These are phyloP conservation scores for Heliocidaris erythrogramma DNA, from an alignment of 35 echinoderm and acorn worm genomes.

Conservation along the genomic window DNA sequence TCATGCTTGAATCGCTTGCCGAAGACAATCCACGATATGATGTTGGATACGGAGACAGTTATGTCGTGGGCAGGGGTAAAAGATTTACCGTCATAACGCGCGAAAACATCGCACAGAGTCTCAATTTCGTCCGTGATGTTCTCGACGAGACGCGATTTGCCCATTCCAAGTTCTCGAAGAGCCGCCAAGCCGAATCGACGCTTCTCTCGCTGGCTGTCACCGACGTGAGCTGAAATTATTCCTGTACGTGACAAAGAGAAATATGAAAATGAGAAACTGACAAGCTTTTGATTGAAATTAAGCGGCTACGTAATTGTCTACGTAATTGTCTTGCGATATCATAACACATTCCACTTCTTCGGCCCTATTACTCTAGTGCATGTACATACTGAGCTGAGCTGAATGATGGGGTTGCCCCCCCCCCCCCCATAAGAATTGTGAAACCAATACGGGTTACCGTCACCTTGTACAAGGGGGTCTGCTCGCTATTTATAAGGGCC, in stretches of 20 bases:
- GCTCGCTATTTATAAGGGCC: too few species aligned
- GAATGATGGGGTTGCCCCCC: too few species aligned
- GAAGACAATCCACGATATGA: constrained; percentile 57
- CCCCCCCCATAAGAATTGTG: too few species aligned
- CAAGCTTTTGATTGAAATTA: too few species aligned
- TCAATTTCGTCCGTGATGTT: constrained; percentile 58
- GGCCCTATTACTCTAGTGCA: too few species aligned
- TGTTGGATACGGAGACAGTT: constrained; percentile 53
- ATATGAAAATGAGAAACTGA: neutral
- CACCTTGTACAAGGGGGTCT: too few species aligned
- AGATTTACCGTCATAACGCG: neutral
- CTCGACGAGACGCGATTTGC: constrained; percentile 58
- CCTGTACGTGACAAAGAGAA: neutral
- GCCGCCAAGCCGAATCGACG: constrained; percentile 53
- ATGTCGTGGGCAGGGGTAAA: constrained; percentile 42
- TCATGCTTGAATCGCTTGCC: constrained; percentile 62
- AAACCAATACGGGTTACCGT: too few species aligned
- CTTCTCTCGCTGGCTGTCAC: constrained; percentile 25
- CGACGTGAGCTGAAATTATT: constrained; percentile 33
- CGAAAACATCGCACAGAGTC: constrained; percentile 5
- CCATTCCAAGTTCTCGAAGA: constrained; percentile 58
- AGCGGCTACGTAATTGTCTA: too few species aligned
- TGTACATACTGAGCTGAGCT: too few species aligned
- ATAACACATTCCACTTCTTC: too few species aligned
- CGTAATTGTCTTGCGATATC: too few species aligned